Evolutionary conservation across 2,888 invertebrate species (phyloP).

Genomic region (Melieria picta): DNA sequence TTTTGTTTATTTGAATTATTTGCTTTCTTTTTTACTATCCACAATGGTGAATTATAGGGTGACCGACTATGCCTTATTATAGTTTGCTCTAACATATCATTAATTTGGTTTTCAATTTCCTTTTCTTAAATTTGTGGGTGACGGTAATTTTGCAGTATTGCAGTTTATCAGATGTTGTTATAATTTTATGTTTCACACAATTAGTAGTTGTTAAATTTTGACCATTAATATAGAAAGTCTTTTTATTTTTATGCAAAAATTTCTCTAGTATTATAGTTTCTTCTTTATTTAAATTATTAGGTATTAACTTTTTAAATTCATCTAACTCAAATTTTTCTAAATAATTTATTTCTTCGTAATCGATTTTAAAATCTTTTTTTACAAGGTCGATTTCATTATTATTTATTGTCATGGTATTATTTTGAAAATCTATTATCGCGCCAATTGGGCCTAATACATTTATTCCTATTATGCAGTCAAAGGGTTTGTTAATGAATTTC

Average conservation of each 20-base stretch:
- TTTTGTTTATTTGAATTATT: conserved; percentile 31
- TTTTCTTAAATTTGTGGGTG: conserved; percentile 30
- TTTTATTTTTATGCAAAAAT: conserved; percentile 4
- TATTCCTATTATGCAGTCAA: conserved; percentile 18
- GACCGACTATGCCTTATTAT: conserved; percentile 28
- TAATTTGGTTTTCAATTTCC: conserved; percentile 14
- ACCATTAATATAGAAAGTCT: conserved; percentile 25
- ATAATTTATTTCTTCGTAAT: too few species aligned
- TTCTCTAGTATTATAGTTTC: too few species aligned
- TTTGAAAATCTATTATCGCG: conserved; percentile 21
- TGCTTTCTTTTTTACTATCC: conserved; percentile 29
- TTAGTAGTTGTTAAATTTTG: conserved; percentile 18
- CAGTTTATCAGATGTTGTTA: conserved; percentile 29
- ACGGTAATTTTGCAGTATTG: conserved; percentile 34
- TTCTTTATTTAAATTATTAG: too few species aligned
- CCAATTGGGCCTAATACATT: conserved; percentile 19
- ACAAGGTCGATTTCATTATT: neutral
- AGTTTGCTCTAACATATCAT: conserved; percentile 29
- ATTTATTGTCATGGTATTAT: conserved; percentile 18
- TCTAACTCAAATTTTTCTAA: too few species aligned
- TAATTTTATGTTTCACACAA: conserved; percentile 32
- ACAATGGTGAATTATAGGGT: too few species aligned
- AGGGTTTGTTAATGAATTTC: conserved; percentile 10
- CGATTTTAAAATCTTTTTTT: too few species aligned
- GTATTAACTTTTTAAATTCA: too few species aligned